A percentile compares a stretch with the other conserved stretches of the same genome.
phyloP scores from a whole-genome alignment of 2,113 vertebrate species.

The Paramisgurnus dabryanus region DNA sequence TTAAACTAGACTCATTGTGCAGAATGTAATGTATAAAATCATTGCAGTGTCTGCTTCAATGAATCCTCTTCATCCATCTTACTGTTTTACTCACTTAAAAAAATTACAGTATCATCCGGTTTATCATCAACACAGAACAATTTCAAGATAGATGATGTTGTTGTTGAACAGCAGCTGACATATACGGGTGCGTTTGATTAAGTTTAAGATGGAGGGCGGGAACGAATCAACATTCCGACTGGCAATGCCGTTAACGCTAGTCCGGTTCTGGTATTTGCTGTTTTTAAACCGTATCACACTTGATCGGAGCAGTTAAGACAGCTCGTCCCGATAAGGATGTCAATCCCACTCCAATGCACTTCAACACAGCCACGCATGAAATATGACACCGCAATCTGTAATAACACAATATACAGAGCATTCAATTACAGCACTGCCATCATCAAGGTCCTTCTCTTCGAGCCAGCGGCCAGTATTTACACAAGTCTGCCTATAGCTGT shows the following conservation, averaged over 20 bases:
- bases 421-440: constrained; percentile 59
- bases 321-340: constrained; percentile 50
- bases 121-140: constrained; percentile 21
- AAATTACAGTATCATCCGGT: neutral
- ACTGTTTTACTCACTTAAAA: neutral
- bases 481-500: constrained; percentile 54
- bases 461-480: constrained; percentile 50
- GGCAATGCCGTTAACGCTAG: neutral
- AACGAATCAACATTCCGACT: neutral
- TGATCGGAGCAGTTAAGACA: constrained; percentile 16
- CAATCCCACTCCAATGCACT: constrained; percentile 41
- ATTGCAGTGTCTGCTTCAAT: neutral
- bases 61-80: neutral
- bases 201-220: constrained; percentile 17
- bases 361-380: constrained; percentile 45
- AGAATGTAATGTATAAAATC: neutral
- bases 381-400: constrained; percentile 54
- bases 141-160: neutral
- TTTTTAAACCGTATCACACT: constrained; percentile 2
- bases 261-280: constrained; percentile 4
- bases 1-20: neutral
- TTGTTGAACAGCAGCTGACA: neutral
- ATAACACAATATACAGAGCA: constrained; percentile 58
- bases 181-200: constrained; percentile 16
- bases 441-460: constrained; percentile 55